Evolutionary conservation across 2,888 invertebrate genomes (phyloP).

Genomic region (Conchocele bisecta): DNA sequence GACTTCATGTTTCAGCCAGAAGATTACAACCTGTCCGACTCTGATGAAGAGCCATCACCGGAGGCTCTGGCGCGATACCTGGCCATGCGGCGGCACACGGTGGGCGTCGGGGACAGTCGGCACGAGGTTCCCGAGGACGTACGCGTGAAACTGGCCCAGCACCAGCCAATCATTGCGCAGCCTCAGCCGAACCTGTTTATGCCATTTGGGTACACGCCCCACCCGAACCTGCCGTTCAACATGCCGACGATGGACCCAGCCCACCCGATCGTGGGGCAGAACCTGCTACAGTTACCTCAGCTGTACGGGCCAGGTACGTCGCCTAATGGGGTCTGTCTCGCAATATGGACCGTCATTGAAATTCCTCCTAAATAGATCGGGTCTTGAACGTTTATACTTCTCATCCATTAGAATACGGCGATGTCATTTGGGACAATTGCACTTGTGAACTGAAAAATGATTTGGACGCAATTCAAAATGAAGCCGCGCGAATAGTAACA

Average conservation of each 20-base stretch:
- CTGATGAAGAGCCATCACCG: conserved; percentile 83
- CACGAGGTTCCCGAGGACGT: conserved; percentile 87
- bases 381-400: too few species aligned
- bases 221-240: conserved; percentile 92
- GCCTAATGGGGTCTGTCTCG: too few species aligned
- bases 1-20: conserved; percentile 59
- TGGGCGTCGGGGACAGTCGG: conserved; percentile 93
- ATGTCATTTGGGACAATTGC: too few species aligned
- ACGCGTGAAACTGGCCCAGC: conserved; percentile 76
- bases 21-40: conserved; percentile 76
- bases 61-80: conserved; percentile 83
- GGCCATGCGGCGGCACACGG: conserved; percentile 93
- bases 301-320: conserved; percentile 87
- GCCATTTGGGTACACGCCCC: conserved; percentile 85
- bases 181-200: conserved; percentile 74
- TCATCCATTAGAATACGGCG: too few species aligned
- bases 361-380: too few species aligned
- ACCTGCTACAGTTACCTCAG: conserved; percentile 95
- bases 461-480: too few species aligned
- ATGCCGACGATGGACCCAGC: conserved; percentile 85
- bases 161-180: conserved; percentile 76
- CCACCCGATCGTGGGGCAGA: conserved; percentile 94
- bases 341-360: too few species aligned
- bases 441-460: too few species aligned
- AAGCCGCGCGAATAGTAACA: too few species aligned